Evolutionary conservation across 2,888 invertebrate species (phyloP), one percentile per base, ranked within the genome.

Genomic region (Drosophila mimetica): DNA sequence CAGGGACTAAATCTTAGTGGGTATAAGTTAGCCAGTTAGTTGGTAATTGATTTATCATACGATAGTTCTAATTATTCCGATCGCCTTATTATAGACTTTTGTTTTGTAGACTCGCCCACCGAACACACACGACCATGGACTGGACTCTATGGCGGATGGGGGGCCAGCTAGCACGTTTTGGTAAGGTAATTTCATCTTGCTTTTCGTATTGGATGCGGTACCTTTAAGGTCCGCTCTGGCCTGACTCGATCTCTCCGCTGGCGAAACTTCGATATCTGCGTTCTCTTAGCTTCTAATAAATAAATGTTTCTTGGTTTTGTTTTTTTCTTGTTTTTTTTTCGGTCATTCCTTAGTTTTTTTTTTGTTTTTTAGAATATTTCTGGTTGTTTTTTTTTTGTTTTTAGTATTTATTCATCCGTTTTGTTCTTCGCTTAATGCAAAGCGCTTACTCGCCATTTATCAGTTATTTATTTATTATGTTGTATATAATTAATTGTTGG

Each of bases 401-500:
- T n/a, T n/a, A n/a, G n/a, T n/a, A 20, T 61, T 67, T 48, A 61
- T 52, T 37, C 30, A 36, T 57, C 13, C n/a, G 18, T 47, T 46
- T 44, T 53, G 16, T 42, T 47, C 51, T 48, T 18, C 42, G 57
- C 57, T 51, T 51, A 51, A 39, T 51, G 57, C 51, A 50, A 57
- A 37, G 57, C 25, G 20, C 57, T 75, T 61, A 57, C 44, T 74
- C 57, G 55, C 64, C 64, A 61, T 65, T 44, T 74, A 41, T 71
- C 53, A 61, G 42, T 74, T 69, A 30, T 66, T 58, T 61, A 61
- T 44, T 63, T 59, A 55, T 76, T 69, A 69, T 72, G 47, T 57
- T 76, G 74, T 79, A 72, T 77, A 77, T 77, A 76, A 69, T 76
- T 78, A 81, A 83, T 89, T 82, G 89, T 90, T 90, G 90, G 89